Evolutionary conservation across 2,888 invertebrate species (phyloP).

Genomic region (Cistogaster globosa): DNA sequence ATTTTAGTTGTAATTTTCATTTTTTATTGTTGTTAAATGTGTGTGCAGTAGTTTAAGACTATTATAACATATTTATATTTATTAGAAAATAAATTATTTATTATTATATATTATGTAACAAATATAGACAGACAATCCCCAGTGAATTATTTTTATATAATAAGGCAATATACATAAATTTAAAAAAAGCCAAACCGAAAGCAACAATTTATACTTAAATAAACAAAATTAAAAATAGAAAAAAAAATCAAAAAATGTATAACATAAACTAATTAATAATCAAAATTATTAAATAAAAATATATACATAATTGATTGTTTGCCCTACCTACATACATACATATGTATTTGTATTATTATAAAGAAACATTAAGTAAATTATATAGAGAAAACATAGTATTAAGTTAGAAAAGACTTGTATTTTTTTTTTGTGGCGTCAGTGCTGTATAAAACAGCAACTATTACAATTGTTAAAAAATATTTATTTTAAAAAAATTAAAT

Average conservation of each 20-base stretch:
- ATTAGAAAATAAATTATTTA: slow-evolving; percentile 42
- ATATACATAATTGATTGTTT: slow-evolving; percentile 27
- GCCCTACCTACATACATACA: slow-evolving; percentile 17
- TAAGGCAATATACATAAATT: slow-evolving; percentile 19
- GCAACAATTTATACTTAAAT: slow-evolving; percentile 26
- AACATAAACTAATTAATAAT: slow-evolving; percentile 25
- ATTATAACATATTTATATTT: slow-evolving; percentile 38
- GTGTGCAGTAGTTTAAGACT: slow-evolving; percentile 40
- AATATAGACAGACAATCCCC: slow-evolving; percentile 73
- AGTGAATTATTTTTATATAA: slow-evolving; percentile 70
- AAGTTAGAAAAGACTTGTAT: slow-evolving; percentile 59
- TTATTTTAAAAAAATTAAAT: slow-evolving; percentile 54
- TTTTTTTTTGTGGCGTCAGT: slow-evolving; percentile 39
- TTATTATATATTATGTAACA: slow-evolving; percentile 43
- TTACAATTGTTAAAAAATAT: slow-evolving; percentile 35
- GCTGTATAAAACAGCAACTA: slow-evolving; percentile 20
- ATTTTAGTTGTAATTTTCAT: slow-evolving; percentile 12
- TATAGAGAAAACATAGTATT: slow-evolving; percentile 45
- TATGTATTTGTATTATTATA: slow-evolving; percentile 44
- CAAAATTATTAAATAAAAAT: slow-evolving; percentile 31
- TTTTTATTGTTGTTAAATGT: slow-evolving; percentile 31
- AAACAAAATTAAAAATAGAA: not conserved
- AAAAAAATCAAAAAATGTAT: slow-evolving; percentile 1
- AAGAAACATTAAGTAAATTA: slow-evolving; percentile 40
- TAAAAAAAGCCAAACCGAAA: not conserved